Percentiles rank a stretch among this genome's conserved stretches.
Evolutionary conservation across 1,140 invertebrate genomes (phyloP).

Genomic region (Samia ricini): DNA sequence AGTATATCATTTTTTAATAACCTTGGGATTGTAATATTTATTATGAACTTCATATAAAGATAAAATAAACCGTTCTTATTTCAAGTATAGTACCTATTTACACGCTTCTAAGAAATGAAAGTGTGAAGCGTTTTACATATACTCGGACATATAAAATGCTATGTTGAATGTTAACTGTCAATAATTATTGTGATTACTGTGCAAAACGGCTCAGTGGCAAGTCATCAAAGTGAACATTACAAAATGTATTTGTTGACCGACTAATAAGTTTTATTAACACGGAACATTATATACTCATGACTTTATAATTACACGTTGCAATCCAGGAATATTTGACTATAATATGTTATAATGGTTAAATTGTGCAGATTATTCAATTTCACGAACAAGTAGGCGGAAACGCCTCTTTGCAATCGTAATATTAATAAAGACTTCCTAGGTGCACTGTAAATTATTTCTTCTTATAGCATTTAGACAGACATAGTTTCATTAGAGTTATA

Average conservation of each 20-base stretch:
- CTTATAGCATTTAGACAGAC: slow-evolving; percentile 47
- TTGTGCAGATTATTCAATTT: slow-evolving; percentile 69
- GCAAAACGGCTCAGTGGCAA: slow-evolving; percentile 13
- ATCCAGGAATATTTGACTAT: slow-evolving; percentile 35
- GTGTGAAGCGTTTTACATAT: too few species aligned
- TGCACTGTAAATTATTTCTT: slow-evolving; percentile 61
- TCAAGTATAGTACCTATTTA: too few species aligned
- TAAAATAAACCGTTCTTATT: too few species aligned
- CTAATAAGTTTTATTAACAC: slow-evolving; percentile 29
- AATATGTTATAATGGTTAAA: slow-evolving; percentile 43
- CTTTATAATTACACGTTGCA: slow-evolving; percentile 32
- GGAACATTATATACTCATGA: slow-evolving; percentile 22
- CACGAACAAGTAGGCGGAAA: slow-evolving; percentile 52
- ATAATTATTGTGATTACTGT: slow-evolving; percentile 6
- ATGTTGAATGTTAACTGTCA: not conserved
- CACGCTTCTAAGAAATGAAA: too few species aligned
- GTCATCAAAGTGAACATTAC: slow-evolving; percentile 16
- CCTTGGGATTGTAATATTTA: too few species aligned
- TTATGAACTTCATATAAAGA: too few species aligned
- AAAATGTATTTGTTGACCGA: slow-evolving; percentile 23
- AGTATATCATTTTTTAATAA: too few species aligned
- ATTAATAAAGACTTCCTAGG: slow-evolving; percentile 76
- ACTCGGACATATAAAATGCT: too few species aligned
- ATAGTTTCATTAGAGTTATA: slow-evolving; percentile 67
- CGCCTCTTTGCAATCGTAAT: slow-evolving; percentile 72